Evolutionary conservation across 2,113 vertebrate genomes (phyloP).

Genomic region (Pyrgilauda ruficollis): DNA sequence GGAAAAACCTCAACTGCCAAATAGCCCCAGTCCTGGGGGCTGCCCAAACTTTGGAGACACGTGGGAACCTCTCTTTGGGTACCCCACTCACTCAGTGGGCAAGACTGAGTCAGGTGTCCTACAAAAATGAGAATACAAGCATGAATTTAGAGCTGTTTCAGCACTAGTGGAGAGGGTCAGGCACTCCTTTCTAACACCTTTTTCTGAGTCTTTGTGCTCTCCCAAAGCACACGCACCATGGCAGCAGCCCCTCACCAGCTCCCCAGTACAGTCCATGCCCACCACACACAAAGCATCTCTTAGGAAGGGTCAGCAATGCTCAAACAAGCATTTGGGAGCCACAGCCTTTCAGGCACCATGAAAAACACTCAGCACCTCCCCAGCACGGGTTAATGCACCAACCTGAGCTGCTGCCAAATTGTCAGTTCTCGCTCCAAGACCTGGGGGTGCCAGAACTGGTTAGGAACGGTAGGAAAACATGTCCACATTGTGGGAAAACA

Average conservation of each 20-base stretch:
- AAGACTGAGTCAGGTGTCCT: background rate
- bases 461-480: background rate
- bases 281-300: background rate
- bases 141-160: background rate
- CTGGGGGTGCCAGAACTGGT: slow-evolving; percentile 2
- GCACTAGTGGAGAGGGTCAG: background rate
- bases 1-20: background rate
- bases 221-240: background rate
- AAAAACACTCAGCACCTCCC: background rate
- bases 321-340: background rate
- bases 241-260: background rate
- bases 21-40: background rate
- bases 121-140: background rate
- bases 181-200: background rate
- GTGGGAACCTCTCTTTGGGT: background rate
- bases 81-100: rapidly evolving
- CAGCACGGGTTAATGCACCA: background rate
- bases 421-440: background rate
- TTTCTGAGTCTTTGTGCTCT: background rate
- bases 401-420: background rate
- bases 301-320: background rate
- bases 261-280: background rate
- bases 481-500: slow-evolving; percentile 13
- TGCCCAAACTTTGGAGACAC: background rate
- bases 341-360: background rate